Base-by-base conservation (phyloP, 23 tunicate genomes). In the Clavelina lepadiformis region DNA sequence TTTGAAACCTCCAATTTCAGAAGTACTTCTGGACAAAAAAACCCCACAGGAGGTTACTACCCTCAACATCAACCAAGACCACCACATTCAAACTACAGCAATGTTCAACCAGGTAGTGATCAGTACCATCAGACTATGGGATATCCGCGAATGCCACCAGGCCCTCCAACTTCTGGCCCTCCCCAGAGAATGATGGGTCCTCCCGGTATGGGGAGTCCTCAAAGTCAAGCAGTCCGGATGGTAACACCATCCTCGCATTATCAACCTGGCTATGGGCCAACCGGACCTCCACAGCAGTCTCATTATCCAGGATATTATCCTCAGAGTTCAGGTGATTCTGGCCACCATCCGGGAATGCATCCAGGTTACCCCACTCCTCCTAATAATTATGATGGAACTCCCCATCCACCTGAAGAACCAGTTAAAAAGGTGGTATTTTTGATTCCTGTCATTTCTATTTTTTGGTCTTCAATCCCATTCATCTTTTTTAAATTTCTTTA, bases 111-210 rank as follows among this genome's bases (percentile, higher is more conserved):
- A 72, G 46, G 69, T 18, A 58, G 51, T 1, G 84, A 68, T 31
- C 35, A 58, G 75, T 51, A 68, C 62, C 84, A 57, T 30, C 66
- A 57, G 25, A 65, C 38, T 47, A 51, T 74, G 71, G 58, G 58
- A 6, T 78, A 65, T 28, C 84, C 75, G 7, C 68, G 84, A 20
- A 78, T 78, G 84, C 61, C 75, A n/a, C 69, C 69, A 29, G 56
- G 36, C 3, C 47, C 29, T 24, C 75, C 74, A 37, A 29, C n/a
- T 23, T 56, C 71, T 5, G 69, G 28, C 33, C 84, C 55, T 46
- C 73, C 56, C 6, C 68, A 78, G 3, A 35, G 84, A 13, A 46
- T 68, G 60, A 78, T 78, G 84, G 84, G 75, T 4, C 82, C 82
- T 33, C 71, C 50, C 13, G 71, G 68, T 1, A 74, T 74, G 71